Conservation (phyloP, 2,888 invertebrate genomes). For the Malacosoma neustria region DNA sequence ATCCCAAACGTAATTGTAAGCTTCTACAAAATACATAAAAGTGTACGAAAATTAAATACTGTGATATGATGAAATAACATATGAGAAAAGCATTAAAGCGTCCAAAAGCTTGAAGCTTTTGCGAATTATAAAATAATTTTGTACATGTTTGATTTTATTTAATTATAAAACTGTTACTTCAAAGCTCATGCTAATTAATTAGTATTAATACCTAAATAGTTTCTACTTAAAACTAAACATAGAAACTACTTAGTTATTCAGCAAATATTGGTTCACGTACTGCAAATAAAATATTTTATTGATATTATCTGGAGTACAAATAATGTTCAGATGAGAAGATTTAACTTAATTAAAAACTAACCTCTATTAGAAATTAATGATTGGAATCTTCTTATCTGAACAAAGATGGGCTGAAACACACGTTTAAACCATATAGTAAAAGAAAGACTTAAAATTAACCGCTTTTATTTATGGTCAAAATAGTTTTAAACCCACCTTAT, state of each 20-base stretch:
- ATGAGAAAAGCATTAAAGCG: conserved; percentile 68
- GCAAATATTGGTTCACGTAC: not conserved
- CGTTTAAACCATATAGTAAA: not conserved
- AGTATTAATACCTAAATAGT: not conserved
- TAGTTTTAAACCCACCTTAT: not conserved
- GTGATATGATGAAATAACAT: conserved; percentile 27
- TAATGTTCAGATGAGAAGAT: not conserved
- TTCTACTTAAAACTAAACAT: not conserved
- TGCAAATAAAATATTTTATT: not conserved
- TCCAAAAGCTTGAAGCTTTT: conserved; percentile 42
- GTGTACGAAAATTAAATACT: conserved; percentile 8
- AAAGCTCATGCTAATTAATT: conserved; percentile 5
- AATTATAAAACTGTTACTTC: conserved; percentile 3
- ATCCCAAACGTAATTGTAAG: too few species aligned
- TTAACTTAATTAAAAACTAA: not conserved
- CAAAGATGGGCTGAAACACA: not conserved
- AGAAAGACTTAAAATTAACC: not conserved
- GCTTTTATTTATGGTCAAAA: not conserved
- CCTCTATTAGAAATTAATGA: too few species aligned
- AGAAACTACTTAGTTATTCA: not conserved
- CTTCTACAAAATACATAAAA: conserved; percentile 6
- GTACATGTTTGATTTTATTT: conserved; percentile 4
- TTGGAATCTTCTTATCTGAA: not conserved
- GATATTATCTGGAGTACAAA: not conserved
- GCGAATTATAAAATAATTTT: conserved; percentile 24